These are phyloP conservation scores for Lepidonotus clava DNA, from an alignment of 2,888 invertebrate species.

Conservation along the genomic window DNA sequence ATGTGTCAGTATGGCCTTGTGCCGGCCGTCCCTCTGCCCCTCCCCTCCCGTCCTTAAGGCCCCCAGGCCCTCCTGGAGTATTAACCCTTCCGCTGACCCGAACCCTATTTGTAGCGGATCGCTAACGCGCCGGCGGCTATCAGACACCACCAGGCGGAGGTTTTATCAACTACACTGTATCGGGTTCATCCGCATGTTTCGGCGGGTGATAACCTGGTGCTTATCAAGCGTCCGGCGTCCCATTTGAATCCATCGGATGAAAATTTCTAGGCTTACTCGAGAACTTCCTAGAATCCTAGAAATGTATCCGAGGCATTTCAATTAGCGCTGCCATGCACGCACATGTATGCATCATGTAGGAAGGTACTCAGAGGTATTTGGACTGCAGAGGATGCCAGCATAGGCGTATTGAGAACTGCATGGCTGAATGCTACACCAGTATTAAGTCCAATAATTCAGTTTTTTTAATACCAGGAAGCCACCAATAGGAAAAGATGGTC, in stretches of 20 bases:
- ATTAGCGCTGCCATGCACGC: too few species aligned
- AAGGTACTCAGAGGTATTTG: too few species aligned
- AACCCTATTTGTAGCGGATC: background rate
- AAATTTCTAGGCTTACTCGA: too few species aligned
- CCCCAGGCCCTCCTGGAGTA: slow-evolving; percentile 14
- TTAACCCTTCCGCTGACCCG: slow-evolving; percentile 13
- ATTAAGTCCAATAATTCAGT: too few species aligned
- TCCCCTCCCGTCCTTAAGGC: background rate
- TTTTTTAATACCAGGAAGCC: too few species aligned
- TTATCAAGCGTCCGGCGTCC: background rate
- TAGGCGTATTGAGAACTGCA: too few species aligned
- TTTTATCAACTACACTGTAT: slow-evolving; percentile 18
- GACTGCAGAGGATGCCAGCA: too few species aligned
- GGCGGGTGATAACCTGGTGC: background rate
- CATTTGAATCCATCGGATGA: too few species aligned
- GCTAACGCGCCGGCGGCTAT: background rate
- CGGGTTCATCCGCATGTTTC: background rate
- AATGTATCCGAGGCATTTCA: too few species aligned
- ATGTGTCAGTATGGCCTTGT: background rate
- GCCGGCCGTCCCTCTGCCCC: background rate
- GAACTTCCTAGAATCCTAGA: background rate
- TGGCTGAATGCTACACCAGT: too few species aligned
- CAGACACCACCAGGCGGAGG: background rate
- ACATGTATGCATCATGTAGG: too few species aligned
- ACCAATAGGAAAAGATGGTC: too few species aligned